phyloP scores from a whole-genome alignment of 2,888 invertebrate species.

The Piscicola geometra region DNA sequence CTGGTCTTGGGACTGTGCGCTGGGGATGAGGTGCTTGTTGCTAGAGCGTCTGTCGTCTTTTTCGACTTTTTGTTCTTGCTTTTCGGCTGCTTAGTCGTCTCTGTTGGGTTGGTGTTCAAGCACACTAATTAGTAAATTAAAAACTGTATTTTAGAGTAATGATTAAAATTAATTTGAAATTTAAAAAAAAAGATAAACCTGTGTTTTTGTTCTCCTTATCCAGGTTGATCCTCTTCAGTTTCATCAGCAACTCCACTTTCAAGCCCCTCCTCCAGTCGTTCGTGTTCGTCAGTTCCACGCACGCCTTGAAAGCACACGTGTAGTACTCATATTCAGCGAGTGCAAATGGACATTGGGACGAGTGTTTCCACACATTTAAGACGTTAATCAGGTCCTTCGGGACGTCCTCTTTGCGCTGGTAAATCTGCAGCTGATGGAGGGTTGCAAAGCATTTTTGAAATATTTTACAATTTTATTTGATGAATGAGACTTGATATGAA shows the following conservation, averaged over 20 bases:
- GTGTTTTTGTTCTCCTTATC: constrained; percentile 44
- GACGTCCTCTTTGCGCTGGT: neutral
- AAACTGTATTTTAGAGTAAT: too few species aligned
- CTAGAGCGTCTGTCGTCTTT: too few species aligned
- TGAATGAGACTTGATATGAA: neutral
- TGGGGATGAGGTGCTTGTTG: neutral
- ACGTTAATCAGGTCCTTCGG: neutral
- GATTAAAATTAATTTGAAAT: too few species aligned
- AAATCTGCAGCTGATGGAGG: neutral
- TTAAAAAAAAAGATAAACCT: neutral
- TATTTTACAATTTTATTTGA: neutral
- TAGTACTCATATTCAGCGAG: constrained; percentile 84
- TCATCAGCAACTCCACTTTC: constrained; percentile 51
- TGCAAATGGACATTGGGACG: constrained; percentile 70
- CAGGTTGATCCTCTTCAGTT: constrained; percentile 43
- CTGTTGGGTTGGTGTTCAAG: too few species aligned
- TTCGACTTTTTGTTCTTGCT: neutral
- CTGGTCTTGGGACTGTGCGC: neutral
- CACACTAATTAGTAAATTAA: too few species aligned
- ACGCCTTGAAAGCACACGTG: constrained; percentile 76
- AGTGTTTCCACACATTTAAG: neutral
- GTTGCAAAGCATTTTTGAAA: too few species aligned
- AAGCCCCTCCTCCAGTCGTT: constrained; percentile 54
- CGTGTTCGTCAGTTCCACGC: constrained; percentile 58
- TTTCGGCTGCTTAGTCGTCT: neutral